Evolutionary conservation across 2,888 invertebrate species (phyloP).

Genomic region (Lamellibrachia columna): DNA sequence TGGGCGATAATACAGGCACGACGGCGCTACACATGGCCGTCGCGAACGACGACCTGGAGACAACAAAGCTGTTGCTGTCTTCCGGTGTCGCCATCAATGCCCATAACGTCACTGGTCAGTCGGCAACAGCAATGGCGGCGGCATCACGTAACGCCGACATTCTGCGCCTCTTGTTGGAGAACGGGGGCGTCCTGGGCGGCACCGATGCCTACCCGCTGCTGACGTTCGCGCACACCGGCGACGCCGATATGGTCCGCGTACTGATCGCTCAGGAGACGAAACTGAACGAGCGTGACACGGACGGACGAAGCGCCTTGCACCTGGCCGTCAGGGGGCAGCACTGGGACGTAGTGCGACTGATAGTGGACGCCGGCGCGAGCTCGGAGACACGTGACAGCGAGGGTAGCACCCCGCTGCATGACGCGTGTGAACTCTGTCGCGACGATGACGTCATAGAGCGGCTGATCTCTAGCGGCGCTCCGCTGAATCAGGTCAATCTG

Average conservation of each 20-base stretch:
- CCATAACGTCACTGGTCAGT: conserved; percentile 25
- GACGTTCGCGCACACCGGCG: neutral
- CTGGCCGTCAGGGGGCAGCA: neutral
- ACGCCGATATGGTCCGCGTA: neutral
- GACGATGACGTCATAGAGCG: conserved; percentile 18
- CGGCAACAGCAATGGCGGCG: neutral
- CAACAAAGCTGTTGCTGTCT: neutral
- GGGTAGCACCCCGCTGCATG: conserved; percentile 28
- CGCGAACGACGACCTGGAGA: conserved; percentile 7
- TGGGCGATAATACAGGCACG: neutral
- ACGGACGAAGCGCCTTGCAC: neutral
- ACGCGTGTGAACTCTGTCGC: conserved; percentile 18
- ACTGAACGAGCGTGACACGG: neutral
- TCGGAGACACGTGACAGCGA: conserved; percentile 13
- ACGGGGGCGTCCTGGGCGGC: conserved; percentile 18
- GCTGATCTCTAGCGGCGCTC: conserved; percentile 24
- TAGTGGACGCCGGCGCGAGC: neutral
- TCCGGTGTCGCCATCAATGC: neutral
- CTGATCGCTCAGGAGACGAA: neutral
- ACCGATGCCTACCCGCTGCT: neutral
- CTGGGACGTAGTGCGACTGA: neutral
- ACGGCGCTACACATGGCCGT: neutral
- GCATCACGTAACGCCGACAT: neutral
- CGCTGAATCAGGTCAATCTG: neutral
- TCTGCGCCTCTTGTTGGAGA: conserved; percentile 20